Percentiles rank a stretch among this genome's conserved stretches.
Evolutionary conservation across 2,888 invertebrate species (phyloP).

Genomic region (Leptogaster cylindrica): DNA sequence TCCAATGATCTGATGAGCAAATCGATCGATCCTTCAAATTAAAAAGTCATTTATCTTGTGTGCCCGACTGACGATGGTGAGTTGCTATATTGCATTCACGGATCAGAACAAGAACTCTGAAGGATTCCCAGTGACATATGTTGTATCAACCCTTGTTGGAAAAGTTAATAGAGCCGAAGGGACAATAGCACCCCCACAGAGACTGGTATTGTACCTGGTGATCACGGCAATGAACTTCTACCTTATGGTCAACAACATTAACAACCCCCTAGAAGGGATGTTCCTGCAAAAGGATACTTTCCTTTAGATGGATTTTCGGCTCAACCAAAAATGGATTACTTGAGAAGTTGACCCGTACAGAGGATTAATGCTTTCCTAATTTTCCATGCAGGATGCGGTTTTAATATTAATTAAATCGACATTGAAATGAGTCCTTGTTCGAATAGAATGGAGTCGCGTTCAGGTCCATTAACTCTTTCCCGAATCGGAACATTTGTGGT

Average conservation of each 20-base stretch:
- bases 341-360: constrained; percentile 37
- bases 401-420: constrained; percentile 37
- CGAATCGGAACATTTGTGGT: constrained; percentile 28
- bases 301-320: not conserved
- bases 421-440: not conserved
- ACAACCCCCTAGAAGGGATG: constrained; percentile 13
- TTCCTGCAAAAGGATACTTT: constrained; percentile 8
- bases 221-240: constrained; percentile 8
- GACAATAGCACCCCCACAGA: constrained; percentile 45
- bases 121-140: constrained; percentile 50
- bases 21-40: constrained; percentile 49
- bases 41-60: constrained; percentile 50
- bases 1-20: constrained; percentile 7
- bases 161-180: constrained; percentile 47
- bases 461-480: constrained; percentile 59
- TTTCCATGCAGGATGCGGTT: constrained; percentile 47
- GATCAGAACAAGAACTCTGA: no score
- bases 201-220: constrained; percentile 41
- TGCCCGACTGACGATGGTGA: constrained; percentile 8
- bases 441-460: constrained; percentile 47
- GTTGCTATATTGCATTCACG: constrained; percentile 5
- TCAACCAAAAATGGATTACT: constrained; percentile 1
- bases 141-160: constrained; percentile 46
- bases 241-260: constrained; percentile 22
- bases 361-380: constrained; percentile 47